phyloP scores from a whole-genome alignment of 2,888 invertebrate species.

The Eupithecia inturbata region DNA sequence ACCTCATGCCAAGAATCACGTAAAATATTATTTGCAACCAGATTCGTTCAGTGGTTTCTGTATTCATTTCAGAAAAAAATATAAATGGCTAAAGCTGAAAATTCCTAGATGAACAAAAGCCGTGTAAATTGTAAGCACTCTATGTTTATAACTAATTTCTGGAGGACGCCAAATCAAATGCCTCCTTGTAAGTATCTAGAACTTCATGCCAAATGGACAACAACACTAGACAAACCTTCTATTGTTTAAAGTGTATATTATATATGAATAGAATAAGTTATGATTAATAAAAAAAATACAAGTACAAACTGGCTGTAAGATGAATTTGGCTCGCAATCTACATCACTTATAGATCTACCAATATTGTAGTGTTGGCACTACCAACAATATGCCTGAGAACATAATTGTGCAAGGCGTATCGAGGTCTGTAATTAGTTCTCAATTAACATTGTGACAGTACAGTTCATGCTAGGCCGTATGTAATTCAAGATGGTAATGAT shows the following conservation, averaged over 20 bases:
- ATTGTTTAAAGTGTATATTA: too few relatives aligned
- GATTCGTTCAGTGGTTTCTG: neutral
- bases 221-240: too few relatives aligned
- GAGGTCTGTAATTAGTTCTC: slow-evolving; percentile 38
- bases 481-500: slow-evolving; percentile 33
- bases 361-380: neutral
- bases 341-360: neutral
- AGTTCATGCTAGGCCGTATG: slow-evolving; percentile 29
- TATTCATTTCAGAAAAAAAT: neutral
- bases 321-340: neutral
- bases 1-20: too few relatives aligned
- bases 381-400: slow-evolving; percentile 22
- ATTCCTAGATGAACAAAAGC: neutral
- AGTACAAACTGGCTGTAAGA: too few relatives aligned
- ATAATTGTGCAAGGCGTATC: slow-evolving; percentile 38
- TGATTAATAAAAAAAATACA: too few relatives aligned
- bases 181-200: neutral
- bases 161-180: neutral
- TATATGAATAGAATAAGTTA: too few relatives aligned
- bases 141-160: neutral
- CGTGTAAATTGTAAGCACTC: too few relatives aligned
- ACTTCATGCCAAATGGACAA: too few relatives aligned
- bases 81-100: neutral
- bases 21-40: neutral
- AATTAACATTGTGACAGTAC: slow-evolving; percentile 38